Evolutionary conservation across 2,113 vertebrate species (phyloP).

Genomic region (Castor canadensis): DNA sequence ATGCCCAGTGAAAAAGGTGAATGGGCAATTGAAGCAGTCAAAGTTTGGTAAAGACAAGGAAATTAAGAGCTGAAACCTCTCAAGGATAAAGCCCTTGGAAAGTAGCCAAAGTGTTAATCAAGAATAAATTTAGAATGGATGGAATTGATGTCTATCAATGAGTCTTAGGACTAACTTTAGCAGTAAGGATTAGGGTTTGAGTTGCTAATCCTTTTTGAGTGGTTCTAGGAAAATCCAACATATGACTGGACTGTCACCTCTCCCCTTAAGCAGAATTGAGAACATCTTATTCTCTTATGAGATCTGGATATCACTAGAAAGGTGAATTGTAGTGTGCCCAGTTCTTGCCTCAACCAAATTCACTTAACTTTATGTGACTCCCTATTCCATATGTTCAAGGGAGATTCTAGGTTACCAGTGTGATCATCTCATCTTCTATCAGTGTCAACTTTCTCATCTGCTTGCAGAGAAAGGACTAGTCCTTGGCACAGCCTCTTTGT

Average conservation of each 20-base stretch:
- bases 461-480: background rate
- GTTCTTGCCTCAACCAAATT: background rate
- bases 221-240: background rate
- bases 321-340: background rate
- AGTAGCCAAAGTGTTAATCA: background rate
- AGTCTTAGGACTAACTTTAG: background rate
- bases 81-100: background rate
- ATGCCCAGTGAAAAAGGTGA: background rate
- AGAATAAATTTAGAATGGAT: background rate
- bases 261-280: background rate
- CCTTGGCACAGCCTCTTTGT: background rate
- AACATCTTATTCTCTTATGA: background rate
- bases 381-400: background rate
- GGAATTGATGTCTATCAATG: background rate
- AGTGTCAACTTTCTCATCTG: background rate
- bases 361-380: background rate
- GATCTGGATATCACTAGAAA: background rate
- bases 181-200: background rate
- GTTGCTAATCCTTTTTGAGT: background rate
- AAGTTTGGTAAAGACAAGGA: background rate
- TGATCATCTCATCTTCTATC: background rate
- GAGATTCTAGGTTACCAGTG: background rate
- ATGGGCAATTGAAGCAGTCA: background rate
- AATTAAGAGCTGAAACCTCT: background rate
- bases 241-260: background rate